Evolutionary conservation across 2,797 vertebrate genomes (phyloP).

Genomic region (Spinus olivaceus): DNA sequence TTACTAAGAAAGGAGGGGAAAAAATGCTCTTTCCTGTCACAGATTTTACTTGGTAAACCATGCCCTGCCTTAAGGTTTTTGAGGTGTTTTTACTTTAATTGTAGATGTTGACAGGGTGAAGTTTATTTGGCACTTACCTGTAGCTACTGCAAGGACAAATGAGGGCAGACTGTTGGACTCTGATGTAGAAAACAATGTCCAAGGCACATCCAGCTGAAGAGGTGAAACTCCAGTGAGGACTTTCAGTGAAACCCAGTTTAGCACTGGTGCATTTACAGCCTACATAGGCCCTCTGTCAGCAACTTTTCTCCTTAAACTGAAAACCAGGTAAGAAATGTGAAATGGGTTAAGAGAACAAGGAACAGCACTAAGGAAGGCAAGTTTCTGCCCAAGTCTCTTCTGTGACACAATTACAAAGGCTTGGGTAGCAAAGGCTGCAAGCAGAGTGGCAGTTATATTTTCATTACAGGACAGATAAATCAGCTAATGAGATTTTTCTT

Average conservation of each 20-base stretch:
- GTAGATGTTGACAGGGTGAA: background rate
- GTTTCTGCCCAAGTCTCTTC: background rate
- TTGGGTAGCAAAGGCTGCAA: background rate
- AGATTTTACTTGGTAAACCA: background rate
- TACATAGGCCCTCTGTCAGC: background rate
- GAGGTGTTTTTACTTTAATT: background rate
- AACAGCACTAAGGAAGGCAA: background rate
- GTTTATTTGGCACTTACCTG: background rate
- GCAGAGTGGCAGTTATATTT: background rate
- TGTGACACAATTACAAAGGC: background rate
- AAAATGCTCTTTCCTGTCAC: background rate
- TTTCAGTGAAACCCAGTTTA: background rate
- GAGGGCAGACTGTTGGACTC: background rate
- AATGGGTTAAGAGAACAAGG: background rate
- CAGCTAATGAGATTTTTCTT: background rate
- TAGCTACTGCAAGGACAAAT: background rate
- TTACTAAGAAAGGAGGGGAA: background rate
- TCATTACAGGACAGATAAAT: background rate
- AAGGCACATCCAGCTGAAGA: background rate
- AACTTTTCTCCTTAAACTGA: background rate
- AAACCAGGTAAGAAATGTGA: slow-evolving; percentile 30
- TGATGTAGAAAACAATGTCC: background rate
- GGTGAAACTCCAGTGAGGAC: background rate
- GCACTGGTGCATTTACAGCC: background rate
- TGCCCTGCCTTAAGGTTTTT: background rate